Conservation (phyloP, 2,113 vertebrate genomes). For the Hemicordylus capensis region DNA sequence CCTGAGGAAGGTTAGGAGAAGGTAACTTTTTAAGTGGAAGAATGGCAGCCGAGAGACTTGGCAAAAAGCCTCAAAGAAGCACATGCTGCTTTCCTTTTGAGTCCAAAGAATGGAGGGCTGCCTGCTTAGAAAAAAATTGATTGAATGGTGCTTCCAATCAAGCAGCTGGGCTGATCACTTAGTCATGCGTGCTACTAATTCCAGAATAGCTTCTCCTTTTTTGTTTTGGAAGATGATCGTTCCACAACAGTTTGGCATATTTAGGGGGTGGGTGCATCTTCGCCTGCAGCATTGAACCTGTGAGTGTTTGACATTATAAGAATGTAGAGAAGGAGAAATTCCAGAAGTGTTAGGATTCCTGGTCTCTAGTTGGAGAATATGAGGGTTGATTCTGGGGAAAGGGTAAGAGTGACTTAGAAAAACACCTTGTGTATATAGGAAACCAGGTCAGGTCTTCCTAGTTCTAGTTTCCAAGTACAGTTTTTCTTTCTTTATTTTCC, state of each 20-base stretch:
- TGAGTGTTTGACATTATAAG: background rate
- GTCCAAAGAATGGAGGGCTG: constrained; percentile 9
- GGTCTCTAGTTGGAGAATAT: background rate
- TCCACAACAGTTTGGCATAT: background rate
- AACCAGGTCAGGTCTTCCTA: background rate
- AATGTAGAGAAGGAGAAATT: background rate
- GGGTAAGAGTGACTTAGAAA: background rate
- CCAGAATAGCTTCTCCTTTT: background rate
- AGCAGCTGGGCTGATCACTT: background rate
- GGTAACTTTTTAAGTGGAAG: constrained; percentile 52
- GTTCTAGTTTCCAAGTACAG: too few relatives aligned
- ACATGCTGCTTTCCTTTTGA: background rate
- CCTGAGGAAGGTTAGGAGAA: constrained; percentile 44
- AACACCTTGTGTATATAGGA: background rate
- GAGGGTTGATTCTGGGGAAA: background rate
- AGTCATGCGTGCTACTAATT: background rate
- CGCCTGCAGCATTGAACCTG: background rate
- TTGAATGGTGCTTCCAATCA: constrained; percentile 15
- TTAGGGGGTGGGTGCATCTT: background rate
- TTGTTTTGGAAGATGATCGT: background rate
- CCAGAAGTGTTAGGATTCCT: background rate
- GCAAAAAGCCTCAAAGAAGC: constrained; percentile 29
- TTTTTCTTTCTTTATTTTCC: too few relatives aligned
- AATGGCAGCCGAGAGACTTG: constrained; percentile 40
- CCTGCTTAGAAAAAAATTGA: constrained; percentile 13